Base-by-base conservation (phyloP, 2,797 vertebrate genomes). In the Arnoldichthys spilopterus region DNA sequence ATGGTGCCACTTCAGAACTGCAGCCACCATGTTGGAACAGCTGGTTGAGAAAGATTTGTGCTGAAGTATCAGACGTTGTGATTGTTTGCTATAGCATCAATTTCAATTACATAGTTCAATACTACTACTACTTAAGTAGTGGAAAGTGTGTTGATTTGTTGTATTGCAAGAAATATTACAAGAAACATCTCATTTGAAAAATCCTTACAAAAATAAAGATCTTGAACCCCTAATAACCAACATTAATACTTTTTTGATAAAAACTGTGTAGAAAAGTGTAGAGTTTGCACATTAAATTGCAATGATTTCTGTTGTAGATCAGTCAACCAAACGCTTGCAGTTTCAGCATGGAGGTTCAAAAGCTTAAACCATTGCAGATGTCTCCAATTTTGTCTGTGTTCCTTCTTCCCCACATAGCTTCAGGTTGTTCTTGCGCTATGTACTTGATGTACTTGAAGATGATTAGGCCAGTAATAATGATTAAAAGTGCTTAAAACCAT, bases 11-110 rank as follows among this genome's bases (percentile, higher is more conserved):
- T 45, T 63, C 63, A 75, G 53, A 78, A 51, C 81, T 78, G 13
- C 72, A 83, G 84, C 7, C 0, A 74, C 85, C 73, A 75, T 47
- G 34, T 73, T 77, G 68, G 76, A 87, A 83, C 78, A 47, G 56
- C 77, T 58, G 54, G 72, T n/a, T 34, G 49, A 71, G 37, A 43
- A n/a, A n/a, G 58, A 72, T 66, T 40, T 81, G 15, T 32, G 8
- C 22, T 28, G 66, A 40, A 40, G 58, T 51, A 45, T 45, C 18
- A 69, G 64, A 69, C 8, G 34, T 63, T 51, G 40, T 37, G 28
- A 49, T 53, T 78, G 26, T 51, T 63, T 63, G 32, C 58, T 63
- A 9, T 7, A 16, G 18, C 5, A 40, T 78, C 58, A 20, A 20
- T 16, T 7, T 11, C 2, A 13, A 34, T 9, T 9, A 1, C n/a